Percentiles rank a stretch among this genome's conserved stretches.
These are phyloP conservation scores for Drosophila austrosaltans DNA, from an alignment of 2,888 invertebrate genomes.

Conservation along the genomic window DNA sequence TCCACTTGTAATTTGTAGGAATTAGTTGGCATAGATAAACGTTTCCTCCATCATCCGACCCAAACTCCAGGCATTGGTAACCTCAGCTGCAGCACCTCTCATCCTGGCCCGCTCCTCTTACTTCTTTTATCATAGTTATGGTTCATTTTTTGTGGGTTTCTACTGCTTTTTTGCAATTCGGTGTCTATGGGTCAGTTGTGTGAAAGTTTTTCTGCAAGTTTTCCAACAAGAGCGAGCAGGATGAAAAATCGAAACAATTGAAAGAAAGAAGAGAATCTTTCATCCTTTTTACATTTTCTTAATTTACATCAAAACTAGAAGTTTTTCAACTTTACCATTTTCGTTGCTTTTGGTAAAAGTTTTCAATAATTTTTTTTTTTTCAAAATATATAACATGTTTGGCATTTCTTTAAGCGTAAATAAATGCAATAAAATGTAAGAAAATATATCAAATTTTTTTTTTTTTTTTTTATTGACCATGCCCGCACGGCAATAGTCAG, in stretches of 20 bases:
- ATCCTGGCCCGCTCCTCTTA: no score
- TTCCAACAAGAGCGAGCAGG: conserved; percentile 15
- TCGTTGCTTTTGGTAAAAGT: background rate
- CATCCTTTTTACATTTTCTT: conserved; percentile 12
- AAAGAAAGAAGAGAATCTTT: conserved; percentile 17
- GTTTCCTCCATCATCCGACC: conserved; percentile 16
- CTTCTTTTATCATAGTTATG: conserved; percentile 4
- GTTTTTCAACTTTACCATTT: background rate
- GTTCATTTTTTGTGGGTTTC: conserved; percentile 15
- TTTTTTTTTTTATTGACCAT: background rate
- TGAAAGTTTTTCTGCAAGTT: conserved; percentile 29
- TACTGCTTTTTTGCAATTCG: background rate
- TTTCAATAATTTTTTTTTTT: background rate
- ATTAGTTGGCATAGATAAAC: conserved; percentile 52
- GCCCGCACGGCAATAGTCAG: background rate
- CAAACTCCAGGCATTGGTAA: no score
- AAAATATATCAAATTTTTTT: background rate
- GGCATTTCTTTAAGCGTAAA: background rate
- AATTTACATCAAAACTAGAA: conserved; percentile 4
- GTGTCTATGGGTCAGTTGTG: conserved; percentile 32
- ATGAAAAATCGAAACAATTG: conserved; percentile 13
- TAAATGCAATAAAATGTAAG: background rate
- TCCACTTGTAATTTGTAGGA: conserved; percentile 51
- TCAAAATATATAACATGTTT: background rate
- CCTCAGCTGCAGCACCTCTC: no score